These are phyloP conservation scores for Sander vitreus DNA, from an alignment of 2,113 vertebrate species.

Conservation along the genomic window DNA sequence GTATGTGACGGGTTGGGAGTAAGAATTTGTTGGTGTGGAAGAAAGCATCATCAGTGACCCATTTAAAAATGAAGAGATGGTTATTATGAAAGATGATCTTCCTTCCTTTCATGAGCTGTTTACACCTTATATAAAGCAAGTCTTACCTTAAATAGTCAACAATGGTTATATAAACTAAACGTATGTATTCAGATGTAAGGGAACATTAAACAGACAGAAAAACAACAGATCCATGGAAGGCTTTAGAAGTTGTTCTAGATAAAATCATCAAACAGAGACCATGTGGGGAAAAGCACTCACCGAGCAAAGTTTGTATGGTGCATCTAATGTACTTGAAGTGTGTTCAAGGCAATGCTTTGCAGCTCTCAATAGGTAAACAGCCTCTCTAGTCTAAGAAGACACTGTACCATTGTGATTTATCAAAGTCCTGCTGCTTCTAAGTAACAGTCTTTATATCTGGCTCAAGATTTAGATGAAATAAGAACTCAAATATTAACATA, in stretches of 20 bases:
- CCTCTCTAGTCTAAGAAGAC: slow-evolving; percentile 6
- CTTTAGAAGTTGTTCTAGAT: not conserved
- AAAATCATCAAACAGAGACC: not conserved
- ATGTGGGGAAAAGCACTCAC: not conserved
- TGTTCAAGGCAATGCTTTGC: not conserved
- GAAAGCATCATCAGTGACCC: not conserved
- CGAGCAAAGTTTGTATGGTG: not conserved
- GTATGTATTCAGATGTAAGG: not conserved
- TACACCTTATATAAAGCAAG: not conserved
- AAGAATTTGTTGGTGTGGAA: not conserved
- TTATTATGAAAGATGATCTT: not conserved
- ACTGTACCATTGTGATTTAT: not conserved
- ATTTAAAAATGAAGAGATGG: not conserved
- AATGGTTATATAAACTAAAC: not conserved
- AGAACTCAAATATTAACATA: not conserved
- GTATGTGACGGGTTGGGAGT: no score
- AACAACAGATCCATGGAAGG: not conserved
- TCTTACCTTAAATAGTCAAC: not conserved
- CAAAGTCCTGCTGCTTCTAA: not conserved
- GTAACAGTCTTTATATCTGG: not conserved
- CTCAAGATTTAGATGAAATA: not conserved
- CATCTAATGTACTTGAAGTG: not conserved
- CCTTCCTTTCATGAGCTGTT: slow-evolving; percentile 3
- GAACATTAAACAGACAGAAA: not conserved
- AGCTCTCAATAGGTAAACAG: not conserved